phyloP scores from a whole-genome alignment of 2,888 invertebrate genomes.

The Hecatera dysodea region DNA sequence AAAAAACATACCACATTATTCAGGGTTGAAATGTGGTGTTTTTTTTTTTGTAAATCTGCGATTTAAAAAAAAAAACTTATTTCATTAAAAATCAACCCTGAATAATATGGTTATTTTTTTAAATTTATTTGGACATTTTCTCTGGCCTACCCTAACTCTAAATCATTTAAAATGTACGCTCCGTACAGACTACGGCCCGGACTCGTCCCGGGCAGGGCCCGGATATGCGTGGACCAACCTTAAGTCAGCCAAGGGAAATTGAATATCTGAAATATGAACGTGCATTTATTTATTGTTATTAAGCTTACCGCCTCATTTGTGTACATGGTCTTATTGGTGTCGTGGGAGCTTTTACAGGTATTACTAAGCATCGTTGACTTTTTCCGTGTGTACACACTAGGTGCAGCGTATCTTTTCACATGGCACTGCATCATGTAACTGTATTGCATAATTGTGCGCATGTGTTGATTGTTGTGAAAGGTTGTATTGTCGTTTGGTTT shows the following conservation, averaged over 20 bases:
- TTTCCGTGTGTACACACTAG: conserved; percentile 18
- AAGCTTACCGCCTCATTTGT: conserved; percentile 58
- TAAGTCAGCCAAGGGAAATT: conserved; percentile 48
- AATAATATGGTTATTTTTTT: too few relatives aligned
- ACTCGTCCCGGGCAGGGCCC: too few relatives aligned
- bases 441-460: conserved; percentile 38
- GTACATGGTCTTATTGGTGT: conserved; percentile 39
- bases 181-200: too few relatives aligned
- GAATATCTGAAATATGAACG: conserved; percentile 55
- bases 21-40: too few relatives aligned
- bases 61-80: too few relatives aligned
- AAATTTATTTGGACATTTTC: too few relatives aligned
- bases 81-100: too few relatives aligned
- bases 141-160: too few relatives aligned
- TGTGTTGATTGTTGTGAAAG: conserved; percentile 40
- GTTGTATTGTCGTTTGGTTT: background rate
- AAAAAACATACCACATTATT: too few relatives aligned
- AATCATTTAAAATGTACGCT: too few relatives aligned
- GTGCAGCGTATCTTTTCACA: conserved; percentile 49
- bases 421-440: conserved; percentile 32
- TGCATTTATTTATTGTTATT: conserved; percentile 59
- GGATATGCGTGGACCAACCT: too few relatives aligned
- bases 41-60: too few relatives aligned
- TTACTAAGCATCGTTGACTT: conserved; percentile 2
- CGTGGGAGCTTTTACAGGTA: conserved; percentile 42